phyloP scores from a whole-genome alignment of 2,888 invertebrate genomes.

The Melinopterus prodromus region DNA sequence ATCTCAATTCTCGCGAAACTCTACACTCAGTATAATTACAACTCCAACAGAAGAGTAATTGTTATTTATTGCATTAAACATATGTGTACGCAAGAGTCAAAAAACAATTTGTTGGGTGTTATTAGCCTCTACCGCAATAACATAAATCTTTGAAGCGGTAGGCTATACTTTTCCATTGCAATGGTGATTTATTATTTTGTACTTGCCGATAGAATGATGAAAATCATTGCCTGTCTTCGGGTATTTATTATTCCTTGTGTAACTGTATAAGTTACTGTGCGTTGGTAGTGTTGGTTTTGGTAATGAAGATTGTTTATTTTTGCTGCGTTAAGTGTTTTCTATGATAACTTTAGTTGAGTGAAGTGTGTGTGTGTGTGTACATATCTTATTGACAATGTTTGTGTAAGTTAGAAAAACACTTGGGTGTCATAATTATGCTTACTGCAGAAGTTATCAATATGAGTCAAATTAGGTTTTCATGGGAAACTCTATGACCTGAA shows the following conservation, averaged over 20 bases:
- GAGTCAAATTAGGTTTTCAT: no score
- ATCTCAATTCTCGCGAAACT: not conserved
- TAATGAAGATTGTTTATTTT: no score
- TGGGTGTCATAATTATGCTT: no score
- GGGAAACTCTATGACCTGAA: no score
- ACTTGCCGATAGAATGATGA: not conserved
- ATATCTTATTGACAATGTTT: no score
- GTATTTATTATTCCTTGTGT: not conserved
- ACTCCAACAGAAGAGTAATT: not conserved
- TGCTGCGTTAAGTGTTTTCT: no score
- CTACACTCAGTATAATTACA: not conserved
- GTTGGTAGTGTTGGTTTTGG: not conserved
- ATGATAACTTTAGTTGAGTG: no score
- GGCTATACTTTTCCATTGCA: not conserved
- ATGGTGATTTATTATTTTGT: not conserved
- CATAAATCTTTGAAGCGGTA: not conserved
- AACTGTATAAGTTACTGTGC: not conserved
- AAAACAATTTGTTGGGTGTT: slow-evolving; percentile 4
- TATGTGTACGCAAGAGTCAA: not conserved
- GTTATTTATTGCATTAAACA: not conserved
- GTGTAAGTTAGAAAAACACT: no score
- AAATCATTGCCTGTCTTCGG: not conserved
- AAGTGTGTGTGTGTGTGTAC: no score
- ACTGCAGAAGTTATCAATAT: no score
- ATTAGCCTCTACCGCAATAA: not conserved